phyloP scores from a whole-genome alignment of 2,888 invertebrate species.

The Cheilosia soror region DNA sequence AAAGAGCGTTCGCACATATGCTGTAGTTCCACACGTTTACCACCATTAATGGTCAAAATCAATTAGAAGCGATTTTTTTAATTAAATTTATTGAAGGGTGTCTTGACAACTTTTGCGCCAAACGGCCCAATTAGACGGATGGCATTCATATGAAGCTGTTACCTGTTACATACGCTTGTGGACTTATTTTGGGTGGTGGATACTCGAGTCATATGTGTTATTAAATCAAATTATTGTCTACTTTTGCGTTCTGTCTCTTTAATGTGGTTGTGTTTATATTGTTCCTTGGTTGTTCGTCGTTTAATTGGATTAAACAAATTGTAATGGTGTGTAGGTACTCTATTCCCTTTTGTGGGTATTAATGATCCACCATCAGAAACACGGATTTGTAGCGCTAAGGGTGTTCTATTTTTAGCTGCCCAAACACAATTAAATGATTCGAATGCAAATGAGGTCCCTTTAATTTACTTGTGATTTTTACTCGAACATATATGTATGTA shows the following conservation, averaged over 20 bases:
- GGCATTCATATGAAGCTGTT: not conserved
- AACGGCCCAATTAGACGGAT: not conserved
- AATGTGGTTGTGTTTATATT: not conserved
- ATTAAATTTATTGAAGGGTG: not conserved
- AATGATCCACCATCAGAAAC: constrained; percentile 6
- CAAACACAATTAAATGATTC: too few species aligned
- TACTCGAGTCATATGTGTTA: constrained; percentile 7
- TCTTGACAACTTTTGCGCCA: not conserved
- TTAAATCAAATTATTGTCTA: constrained; percentile 48
- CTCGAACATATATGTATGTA: too few species aligned
- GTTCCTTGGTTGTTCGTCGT: constrained; percentile 4
- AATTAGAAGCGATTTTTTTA: constrained; percentile 40
- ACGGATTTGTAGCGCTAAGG: not conserved
- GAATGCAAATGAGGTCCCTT: too few species aligned
- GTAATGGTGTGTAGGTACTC: constrained; percentile 1
- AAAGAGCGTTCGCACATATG: too few species aligned
- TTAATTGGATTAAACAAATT: constrained; percentile 50
- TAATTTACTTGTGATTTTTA: not conserved
- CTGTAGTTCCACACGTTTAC: not conserved
- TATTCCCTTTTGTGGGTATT: not conserved
- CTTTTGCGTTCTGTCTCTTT: not conserved
- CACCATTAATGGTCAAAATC: constrained; percentile 10
- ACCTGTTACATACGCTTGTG: constrained; percentile 1
- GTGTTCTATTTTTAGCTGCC: too few species aligned
- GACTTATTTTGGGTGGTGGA: constrained; percentile 16